Evolutionary conservation across 2,797 vertebrate species (phyloP).

Genomic region (Myiotriccus ornatus): DNA sequence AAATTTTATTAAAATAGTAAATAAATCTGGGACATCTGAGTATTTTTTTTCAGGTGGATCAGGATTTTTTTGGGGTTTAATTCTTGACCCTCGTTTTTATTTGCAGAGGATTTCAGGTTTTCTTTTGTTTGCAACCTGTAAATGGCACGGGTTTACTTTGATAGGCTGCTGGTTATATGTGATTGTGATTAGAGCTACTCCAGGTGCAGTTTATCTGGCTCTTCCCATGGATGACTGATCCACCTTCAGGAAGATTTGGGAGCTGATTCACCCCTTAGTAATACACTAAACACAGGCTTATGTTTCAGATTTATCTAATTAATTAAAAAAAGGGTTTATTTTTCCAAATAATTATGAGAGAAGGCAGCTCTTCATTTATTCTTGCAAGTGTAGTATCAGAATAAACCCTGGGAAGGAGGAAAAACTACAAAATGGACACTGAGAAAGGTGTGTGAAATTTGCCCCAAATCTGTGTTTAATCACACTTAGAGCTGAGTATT

Average conservation of each 20-base stretch:
- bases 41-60: neutral
- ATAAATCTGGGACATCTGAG: fast-evolving
- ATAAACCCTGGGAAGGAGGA: neutral
- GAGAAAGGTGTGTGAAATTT: neutral
- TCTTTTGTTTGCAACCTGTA: neutral
- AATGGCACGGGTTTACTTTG: neutral
- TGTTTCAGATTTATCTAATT: neutral
- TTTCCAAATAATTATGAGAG: neutral
- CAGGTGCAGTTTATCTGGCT: neutral
- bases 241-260: neutral
- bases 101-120: neutral
- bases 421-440: neutral
- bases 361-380: neutral
- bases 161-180: neutral
- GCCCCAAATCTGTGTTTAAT: neutral
- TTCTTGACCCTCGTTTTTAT: neutral
- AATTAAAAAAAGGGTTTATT: neutral
- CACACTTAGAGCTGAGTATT: neutral
- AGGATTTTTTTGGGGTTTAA: neutral
- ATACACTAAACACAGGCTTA: neutral
- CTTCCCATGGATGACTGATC: neutral
- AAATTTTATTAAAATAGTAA: neutral
- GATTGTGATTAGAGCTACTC: neutral
- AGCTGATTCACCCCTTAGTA: neutral
- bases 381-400: neutral